Evolutionary conservation across 2,888 invertebrate genomes (phyloP).

Genomic region (Oscheius sp.): DNA sequence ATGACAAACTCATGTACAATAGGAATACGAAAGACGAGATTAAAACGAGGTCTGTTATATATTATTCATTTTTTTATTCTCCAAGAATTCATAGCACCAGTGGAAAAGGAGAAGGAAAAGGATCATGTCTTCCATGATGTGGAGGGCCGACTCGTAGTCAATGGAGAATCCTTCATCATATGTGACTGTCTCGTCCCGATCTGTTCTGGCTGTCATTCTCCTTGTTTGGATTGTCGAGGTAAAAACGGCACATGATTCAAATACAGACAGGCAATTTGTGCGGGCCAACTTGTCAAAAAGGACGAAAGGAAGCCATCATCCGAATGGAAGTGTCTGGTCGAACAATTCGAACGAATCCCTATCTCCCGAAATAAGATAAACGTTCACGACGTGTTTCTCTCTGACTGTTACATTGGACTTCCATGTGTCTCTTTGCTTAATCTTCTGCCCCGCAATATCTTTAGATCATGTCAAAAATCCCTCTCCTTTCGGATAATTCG

Average conservation of each 20-base stretch:
- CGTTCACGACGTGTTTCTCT: background rate
- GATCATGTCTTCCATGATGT: background rate
- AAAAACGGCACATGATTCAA: background rate
- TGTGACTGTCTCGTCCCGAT: constrained; percentile 27
- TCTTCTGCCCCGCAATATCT: background rate
- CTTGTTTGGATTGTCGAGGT: constrained; percentile 14
- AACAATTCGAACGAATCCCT: background rate
- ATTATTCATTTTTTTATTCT: background rate
- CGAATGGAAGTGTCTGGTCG: background rate
- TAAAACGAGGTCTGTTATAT: too few relatives aligned
- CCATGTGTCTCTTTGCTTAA: background rate
- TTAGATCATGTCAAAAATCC: background rate
- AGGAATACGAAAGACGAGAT: too few relatives aligned
- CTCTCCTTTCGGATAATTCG: background rate
- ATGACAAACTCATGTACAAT: too few relatives aligned
- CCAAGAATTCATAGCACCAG: background rate
- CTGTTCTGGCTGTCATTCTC: constrained; percentile 26
- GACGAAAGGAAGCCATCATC: background rate
- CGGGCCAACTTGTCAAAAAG: constrained; percentile 20
- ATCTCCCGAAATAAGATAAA: background rate
- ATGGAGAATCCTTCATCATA: background rate
- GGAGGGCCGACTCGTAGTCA: constrained; percentile 14
- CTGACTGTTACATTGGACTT: background rate
- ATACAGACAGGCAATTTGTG: background rate
- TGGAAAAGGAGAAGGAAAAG: background rate